These are phyloP conservation scores for Trissolcus japonicus DNA, from an alignment of 2,888 invertebrate species.

Conservation along the genomic window DNA sequence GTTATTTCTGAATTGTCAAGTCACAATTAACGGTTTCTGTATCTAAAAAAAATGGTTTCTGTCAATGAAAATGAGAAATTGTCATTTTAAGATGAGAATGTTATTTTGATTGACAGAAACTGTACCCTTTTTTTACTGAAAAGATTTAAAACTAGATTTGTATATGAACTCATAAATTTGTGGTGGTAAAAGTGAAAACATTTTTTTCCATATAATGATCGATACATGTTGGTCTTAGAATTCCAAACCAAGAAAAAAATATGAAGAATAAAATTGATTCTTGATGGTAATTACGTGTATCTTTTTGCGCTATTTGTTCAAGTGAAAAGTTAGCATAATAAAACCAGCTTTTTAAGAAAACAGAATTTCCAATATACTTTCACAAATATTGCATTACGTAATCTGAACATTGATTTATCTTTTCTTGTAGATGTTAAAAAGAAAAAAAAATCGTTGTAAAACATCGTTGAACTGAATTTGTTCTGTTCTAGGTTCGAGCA, in stretches of 20 bases:
- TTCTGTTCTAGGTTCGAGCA: slow-evolving; percentile 55
- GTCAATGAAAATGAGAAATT: neutral
- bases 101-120: neutral
- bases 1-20: too few species aligned
- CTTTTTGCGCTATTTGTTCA: neutral
- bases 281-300: neutral
- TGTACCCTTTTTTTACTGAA: slow-evolving; percentile 9
- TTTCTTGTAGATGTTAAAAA: too few species aligned
- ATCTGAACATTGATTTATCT: neutral
- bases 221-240: too few species aligned
- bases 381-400: neutral
- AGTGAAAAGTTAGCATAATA: neutral
- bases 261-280: neutral
- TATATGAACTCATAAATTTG: slow-evolving; percentile 11
- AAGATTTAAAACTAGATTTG: neutral
- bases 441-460: too few species aligned
- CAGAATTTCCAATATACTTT: too few species aligned
- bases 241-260: neutral
- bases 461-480: neutral
- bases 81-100: neutral
- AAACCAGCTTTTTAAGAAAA: neutral
- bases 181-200: slow-evolving; percentile 8
- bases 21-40: too few species aligned
- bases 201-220: too few species aligned
- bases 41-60: too few species aligned